Evolutionary conservation across 2,797 vertebrate species (phyloP).

Genomic region (Margarornis squamiger): DNA sequence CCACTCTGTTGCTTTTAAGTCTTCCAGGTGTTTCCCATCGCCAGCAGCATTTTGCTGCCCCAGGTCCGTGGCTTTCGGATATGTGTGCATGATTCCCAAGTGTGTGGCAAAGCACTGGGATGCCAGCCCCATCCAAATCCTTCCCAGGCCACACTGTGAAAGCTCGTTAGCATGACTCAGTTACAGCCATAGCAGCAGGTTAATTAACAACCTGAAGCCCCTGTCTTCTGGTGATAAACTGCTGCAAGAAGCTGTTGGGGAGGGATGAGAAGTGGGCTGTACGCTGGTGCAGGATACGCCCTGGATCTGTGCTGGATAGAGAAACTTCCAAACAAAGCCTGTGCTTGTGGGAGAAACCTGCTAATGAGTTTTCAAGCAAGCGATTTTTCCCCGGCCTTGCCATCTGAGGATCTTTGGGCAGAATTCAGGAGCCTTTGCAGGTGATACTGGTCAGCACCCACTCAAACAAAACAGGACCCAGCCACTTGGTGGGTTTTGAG

Average conservation of each 20-base stretch:
- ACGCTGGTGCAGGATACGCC: accelerated
- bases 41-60: neutral
- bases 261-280: accelerated
- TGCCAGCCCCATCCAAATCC: neutral
- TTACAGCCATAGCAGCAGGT: neutral
- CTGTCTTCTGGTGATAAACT: neutral
- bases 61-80: accelerated
- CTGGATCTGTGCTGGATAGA: neutral
- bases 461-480: accelerated
- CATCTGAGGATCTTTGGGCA: neutral
- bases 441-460: accelerated
- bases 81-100: accelerated
- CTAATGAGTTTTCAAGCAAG: neutral
- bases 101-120: neutral
- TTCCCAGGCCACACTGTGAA: neutral
- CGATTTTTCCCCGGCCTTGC: accelerated
- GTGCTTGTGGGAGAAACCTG: neutral
- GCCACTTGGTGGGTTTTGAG: accelerated
- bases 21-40: neutral
- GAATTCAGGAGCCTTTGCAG: neutral
- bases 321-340: neutral
- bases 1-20: accelerated
- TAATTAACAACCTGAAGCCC: neutral
- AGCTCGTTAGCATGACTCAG: accelerated
- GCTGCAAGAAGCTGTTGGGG: neutral